These are phyloP conservation scores for Proteles cristata DNA, from an alignment of 2,113 vertebrate genomes.

Conservation along the genomic window DNA sequence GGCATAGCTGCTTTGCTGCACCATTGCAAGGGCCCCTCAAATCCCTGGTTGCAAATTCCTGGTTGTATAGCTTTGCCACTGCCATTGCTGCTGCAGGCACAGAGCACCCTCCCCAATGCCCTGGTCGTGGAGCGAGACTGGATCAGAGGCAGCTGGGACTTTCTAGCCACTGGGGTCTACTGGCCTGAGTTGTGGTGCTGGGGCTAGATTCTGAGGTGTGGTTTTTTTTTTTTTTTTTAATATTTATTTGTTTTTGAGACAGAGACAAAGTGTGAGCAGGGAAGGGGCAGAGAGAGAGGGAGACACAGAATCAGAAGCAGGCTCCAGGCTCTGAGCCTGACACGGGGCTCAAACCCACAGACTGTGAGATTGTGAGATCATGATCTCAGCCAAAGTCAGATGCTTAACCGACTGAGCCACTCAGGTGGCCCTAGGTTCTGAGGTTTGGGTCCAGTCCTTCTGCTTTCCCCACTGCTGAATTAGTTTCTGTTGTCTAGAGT, in stretches of 20 bases:
- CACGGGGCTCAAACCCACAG: no score
- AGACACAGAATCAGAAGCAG: no score
- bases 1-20: not conserved
- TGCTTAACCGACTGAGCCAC: no score
- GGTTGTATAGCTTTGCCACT: not conserved
- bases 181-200: not conserved
- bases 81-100: not conserved
- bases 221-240: no score
- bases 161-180: not conserved
- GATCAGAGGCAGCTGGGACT: no score
- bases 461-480: not conserved
- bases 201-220: not conserved
- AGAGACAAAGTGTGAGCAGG: no score
- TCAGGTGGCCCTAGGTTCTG: no score
- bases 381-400: no score
- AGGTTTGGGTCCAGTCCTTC: not conserved
- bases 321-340: no score
- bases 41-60: not conserved
- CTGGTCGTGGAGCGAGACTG: not conserved
- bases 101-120: not conserved
- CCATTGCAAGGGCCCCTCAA: not conserved
- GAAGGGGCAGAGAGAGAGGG: no score
- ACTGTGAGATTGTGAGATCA: no score
- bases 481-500: not conserved
- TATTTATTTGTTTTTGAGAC: no score